Evolutionary conservation across 2,888 invertebrate species (phyloP).

Genomic region (Subacronicta megacephala): DNA sequence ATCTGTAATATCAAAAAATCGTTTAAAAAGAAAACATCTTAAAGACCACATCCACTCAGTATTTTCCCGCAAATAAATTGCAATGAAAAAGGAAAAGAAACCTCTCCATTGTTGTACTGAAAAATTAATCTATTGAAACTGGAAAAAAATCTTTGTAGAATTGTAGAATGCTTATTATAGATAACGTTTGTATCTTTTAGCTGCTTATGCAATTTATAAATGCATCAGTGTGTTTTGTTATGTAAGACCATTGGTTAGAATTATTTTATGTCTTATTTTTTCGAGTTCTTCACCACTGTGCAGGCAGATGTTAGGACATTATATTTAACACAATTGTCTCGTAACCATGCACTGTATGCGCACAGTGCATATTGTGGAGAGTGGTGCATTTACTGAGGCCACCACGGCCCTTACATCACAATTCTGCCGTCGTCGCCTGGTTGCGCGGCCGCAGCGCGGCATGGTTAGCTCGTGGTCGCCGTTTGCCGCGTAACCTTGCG

Average conservation of each 20-base stretch:
- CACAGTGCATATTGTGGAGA: not conserved
- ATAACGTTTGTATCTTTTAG: not conserved
- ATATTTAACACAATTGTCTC: no score
- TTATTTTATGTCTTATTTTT: not conserved
- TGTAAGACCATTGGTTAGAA: conserved; percentile 2
- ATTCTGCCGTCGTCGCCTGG: conserved; percentile 16
- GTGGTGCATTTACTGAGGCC: conserved; percentile 9
- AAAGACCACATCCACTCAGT: not conserved
- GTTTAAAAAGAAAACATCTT: conserved; percentile 3
- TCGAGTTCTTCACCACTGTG: not conserved
- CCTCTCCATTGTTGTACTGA: conserved; percentile 16
- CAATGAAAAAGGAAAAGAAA: not conserved
- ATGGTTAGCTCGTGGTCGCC: conserved; percentile 66
- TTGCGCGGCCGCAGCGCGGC: conserved; percentile 50
- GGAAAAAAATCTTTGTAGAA: no score
- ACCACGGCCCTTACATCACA: conserved; percentile 32
- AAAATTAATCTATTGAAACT: conserved; percentile 10
- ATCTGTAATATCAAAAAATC: not conserved
- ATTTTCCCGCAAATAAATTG: conserved; percentile 1
- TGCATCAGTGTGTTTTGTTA: conserved; percentile 1
- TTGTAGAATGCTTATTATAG: not conserved
- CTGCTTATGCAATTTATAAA: not conserved
- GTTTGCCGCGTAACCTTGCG: conserved; percentile 84
- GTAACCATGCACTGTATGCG: no score
- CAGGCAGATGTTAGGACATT: no score